Percentiles rank a stretch among this genome's conserved stretches.
Evolutionary conservation across 2,888 invertebrate species (phyloP).

Genomic region (Drosophila koepferae): DNA sequence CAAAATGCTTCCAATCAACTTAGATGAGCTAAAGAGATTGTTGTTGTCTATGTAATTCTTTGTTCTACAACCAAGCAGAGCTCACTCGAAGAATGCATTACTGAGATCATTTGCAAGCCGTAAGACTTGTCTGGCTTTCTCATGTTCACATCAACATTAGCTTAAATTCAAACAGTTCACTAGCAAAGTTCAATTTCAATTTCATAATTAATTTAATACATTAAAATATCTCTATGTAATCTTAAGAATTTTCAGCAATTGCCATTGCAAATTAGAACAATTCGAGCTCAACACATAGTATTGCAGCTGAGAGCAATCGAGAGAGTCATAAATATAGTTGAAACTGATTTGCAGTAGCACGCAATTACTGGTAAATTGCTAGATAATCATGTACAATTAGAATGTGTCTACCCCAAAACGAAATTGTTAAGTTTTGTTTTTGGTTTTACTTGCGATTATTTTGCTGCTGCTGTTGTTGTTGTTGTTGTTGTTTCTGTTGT

Average conservation of each 20-base stretch:
- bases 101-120: background rate
- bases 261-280: background rate
- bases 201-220: background rate
- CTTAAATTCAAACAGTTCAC: background rate
- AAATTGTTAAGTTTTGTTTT: constrained; percentile 35
- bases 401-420: constrained; percentile 37
- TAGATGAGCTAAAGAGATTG: too few relatives aligned
- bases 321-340: constrained; percentile 9
- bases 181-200: background rate
- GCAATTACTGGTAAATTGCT: constrained; percentile 47
- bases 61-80: too few relatives aligned
- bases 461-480: background rate
- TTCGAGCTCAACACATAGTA: background rate
- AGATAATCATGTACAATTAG: constrained; percentile 58
- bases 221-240: background rate
- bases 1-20: too few relatives aligned
- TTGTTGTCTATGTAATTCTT: too few relatives aligned
- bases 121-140: background rate
- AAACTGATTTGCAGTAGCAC: constrained; percentile 22
- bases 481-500: constrained; percentile 5
- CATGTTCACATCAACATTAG: background rate
- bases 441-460: background rate
- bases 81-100: too few relatives aligned
- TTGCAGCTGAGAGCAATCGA: constrained; percentile 1
- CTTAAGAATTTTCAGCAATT: background rate